These are phyloP conservation scores for Nemotelus pantherinus DNA, from an alignment of 2,888 invertebrate genomes.

Conservation along the genomic window DNA sequence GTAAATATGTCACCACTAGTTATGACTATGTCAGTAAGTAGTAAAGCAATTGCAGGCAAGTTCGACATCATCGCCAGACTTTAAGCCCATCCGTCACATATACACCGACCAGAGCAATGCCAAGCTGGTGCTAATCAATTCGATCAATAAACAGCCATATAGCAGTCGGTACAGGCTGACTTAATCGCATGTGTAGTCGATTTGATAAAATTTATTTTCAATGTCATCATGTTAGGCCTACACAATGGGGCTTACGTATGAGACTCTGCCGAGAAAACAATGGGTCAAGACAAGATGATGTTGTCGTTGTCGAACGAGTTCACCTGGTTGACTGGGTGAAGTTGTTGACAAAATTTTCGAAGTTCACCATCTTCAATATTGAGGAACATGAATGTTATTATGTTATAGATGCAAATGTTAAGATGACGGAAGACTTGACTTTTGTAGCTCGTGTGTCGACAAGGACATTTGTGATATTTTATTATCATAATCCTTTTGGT, in stretches of 20 bases:
- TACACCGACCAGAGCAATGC: too few relatives aligned
- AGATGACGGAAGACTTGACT: background rate
- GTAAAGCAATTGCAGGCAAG: background rate
- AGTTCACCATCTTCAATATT: background rate
- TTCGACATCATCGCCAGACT: slow-evolving; percentile 23
- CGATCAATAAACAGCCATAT: background rate
- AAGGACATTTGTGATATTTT: too few relatives aligned
- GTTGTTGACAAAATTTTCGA: slow-evolving; percentile 10
- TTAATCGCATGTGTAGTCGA: background rate
- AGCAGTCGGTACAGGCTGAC: background rate
- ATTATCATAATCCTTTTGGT: too few relatives aligned
- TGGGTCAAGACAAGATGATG: background rate
- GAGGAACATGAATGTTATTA: background rate
- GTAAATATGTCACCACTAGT: slow-evolving; percentile 19
- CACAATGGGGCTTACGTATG: background rate
- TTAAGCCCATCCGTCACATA: background rate
- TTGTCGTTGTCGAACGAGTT: slow-evolving; percentile 5
- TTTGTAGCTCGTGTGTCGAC: too few relatives aligned
- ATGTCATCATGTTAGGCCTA: slow-evolving; percentile 22
- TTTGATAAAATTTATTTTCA: slow-evolving; percentile 38
- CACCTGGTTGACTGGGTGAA: background rate
- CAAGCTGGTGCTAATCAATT: background rate
- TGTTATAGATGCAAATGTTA: background rate
- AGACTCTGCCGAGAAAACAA: background rate
- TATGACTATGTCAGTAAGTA: background rate